Conservation (phyloP, 2,797 vertebrate species). For the Podarcis lilfordi region DNA sequence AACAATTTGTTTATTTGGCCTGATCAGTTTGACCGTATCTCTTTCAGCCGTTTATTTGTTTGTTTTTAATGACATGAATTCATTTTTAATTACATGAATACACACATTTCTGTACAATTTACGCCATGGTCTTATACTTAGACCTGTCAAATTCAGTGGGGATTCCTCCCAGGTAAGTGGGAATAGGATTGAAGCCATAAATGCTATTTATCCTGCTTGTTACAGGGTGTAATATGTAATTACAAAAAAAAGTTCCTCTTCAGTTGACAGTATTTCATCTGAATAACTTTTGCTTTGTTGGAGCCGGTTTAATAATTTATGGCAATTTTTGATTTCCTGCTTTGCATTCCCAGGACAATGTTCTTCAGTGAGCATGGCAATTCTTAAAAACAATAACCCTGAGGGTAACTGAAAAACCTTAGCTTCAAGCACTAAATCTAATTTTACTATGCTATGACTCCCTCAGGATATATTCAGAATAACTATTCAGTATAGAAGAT, state of each 20-base stretch:
- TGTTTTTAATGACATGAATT: background rate
- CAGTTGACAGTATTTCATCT: slow-evolving; percentile 23
- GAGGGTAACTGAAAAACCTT: background rate
- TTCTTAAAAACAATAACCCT: slow-evolving; percentile 7
- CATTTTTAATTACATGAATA: background rate
- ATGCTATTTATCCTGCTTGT: slow-evolving; percentile 2
- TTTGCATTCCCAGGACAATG: background rate
- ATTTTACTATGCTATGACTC: slow-evolving; percentile 12
- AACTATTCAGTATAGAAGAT: background rate
- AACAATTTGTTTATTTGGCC: background rate
- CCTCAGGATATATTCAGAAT: accelerated
- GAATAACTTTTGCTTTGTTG: slow-evolving; percentile 37
- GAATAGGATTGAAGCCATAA: background rate
- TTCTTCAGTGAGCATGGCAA: background rate
- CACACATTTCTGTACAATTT: background rate
- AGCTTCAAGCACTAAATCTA: slow-evolving; percentile 5
- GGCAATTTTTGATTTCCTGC: background rate
- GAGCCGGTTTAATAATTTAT: background rate
- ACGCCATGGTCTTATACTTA: background rate
- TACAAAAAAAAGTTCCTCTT: slow-evolving; percentile 16
- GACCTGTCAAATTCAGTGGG: too few species aligned
- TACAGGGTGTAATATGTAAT: slow-evolving; percentile 25
- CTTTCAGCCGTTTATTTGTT: background rate
- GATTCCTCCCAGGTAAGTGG: background rate
- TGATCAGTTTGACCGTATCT: background rate